Evolutionary conservation across 2,113 vertebrate genomes (phyloP), one percentile per base, ranked within the genome.

Genomic region (Agelaius tricolor): DNA sequence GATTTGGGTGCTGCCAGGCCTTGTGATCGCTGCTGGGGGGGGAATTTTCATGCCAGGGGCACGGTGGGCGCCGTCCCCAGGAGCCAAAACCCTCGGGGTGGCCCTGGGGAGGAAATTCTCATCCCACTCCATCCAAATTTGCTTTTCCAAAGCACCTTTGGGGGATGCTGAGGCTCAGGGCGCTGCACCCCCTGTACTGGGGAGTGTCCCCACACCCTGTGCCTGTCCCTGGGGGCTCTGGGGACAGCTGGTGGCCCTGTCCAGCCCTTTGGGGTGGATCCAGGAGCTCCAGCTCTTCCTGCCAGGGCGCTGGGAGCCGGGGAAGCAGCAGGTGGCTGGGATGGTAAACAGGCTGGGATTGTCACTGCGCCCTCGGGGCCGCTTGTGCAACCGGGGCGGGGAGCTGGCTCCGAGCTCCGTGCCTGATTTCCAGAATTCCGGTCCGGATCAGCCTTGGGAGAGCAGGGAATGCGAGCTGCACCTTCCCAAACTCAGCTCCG

Each of bases 351-450:
- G 43, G 24, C 72, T 44, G 93, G 83, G 76, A 19, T 46, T 49
- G 84, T 57, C 19, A 51, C 20, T 26, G 73, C 2, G 46, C 93
- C 86, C 49, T 41, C 22, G 1, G 83, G 89, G 87, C 86, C 3
- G 28, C 95, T 95, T 96, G 93, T 91, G 92, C 93, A 94, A 95
- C 6, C 6, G 19, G 92, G 96, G 96, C 18, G 55, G 87, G 94
- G 94, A 95, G 76, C 47, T 85, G 93, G 93, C 86, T 63, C 62
- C 0, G 31, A 41, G 90, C 49, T 12, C 59, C 2, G 47, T 1
- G 51, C 51, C 47, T 49, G 47, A 49, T 49, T 49, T 49, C 23
- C 47, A 55, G 12, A 15, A 52, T 33, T 52, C 72, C 71, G 5
- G n/a, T 2, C 51, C 1, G 4, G 11, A 76, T 52, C 76, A 15